Conservation (phyloP, 2,888 invertebrate genomes). For the Drosophila demipolita region DNA sequence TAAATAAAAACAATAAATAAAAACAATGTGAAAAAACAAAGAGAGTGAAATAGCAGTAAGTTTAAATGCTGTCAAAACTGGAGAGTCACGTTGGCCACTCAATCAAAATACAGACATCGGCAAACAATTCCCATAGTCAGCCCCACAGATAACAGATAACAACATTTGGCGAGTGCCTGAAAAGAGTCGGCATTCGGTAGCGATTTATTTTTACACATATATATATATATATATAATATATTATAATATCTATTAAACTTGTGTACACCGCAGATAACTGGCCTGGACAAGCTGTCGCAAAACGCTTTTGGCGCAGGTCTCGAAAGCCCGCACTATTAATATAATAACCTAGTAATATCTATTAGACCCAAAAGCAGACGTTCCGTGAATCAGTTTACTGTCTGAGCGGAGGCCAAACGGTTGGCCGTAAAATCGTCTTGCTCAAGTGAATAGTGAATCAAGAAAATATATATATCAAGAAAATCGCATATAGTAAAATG, state of each 20-base stretch:
- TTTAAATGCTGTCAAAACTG: slow-evolving; percentile 47
- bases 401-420: slow-evolving; percentile 59
- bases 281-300: slow-evolving; percentile 64
- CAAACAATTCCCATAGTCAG: slow-evolving; percentile 69
- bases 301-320: slow-evolving; percentile 58
- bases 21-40: neutral
- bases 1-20: slow-evolving; percentile 2
- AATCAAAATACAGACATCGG: slow-evolving; percentile 77
- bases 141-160: slow-evolving; percentile 53
- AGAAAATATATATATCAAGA: neutral
- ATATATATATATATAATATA: neutral
- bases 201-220: slow-evolving; percentile 40
- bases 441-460: slow-evolving; percentile 8
- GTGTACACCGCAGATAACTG: slow-evolving; percentile 56
- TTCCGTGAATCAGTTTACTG: slow-evolving; percentile 46
- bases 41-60: slow-evolving; percentile 38
- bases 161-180: slow-evolving; percentile 55
- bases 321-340: slow-evolving; percentile 75
- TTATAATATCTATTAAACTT: slow-evolving; percentile 4
- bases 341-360: slow-evolving; percentile 79
- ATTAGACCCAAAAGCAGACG: slow-evolving; percentile 57
- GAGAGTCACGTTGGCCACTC: slow-evolving; percentile 68
- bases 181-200: slow-evolving; percentile 47
- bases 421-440: slow-evolving; percentile 48
- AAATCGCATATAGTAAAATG: slow-evolving; percentile 18